Percentiles rank a stretch among this genome's conserved stretches.
Evolutionary conservation across 2,888 invertebrate species (phyloP).

Genomic region (Stenotaenia linearis): DNA sequence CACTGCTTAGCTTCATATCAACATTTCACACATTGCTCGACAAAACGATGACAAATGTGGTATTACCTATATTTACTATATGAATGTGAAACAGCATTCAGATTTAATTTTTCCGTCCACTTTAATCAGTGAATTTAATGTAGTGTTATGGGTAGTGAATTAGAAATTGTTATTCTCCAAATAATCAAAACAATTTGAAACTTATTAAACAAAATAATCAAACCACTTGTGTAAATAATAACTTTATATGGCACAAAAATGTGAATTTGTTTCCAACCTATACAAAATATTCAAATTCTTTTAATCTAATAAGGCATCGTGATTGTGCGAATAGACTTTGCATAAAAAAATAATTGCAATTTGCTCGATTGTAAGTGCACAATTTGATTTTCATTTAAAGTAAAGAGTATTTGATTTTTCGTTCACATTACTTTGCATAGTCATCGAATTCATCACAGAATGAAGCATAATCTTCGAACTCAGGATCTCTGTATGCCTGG

Average conservation of each 20-base stretch:
- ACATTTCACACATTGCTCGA: no score
- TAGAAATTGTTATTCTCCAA: no score
- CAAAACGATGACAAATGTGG: no score
- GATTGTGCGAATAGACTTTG: background rate
- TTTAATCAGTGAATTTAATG: no score
- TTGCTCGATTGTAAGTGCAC: background rate
- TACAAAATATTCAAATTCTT: background rate
- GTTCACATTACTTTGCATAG: background rate
- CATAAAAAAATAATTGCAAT: background rate
- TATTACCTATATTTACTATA: no score
- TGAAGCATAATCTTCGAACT: background rate
- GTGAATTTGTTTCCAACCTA: background rate
- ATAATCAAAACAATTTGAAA: background rate
- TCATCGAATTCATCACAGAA: background rate
- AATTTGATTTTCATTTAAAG: background rate
- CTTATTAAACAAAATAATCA: no score
- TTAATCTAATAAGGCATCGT: background rate
- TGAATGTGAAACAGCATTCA: no score
- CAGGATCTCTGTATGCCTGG: background rate
- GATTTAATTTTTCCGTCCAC: no score
- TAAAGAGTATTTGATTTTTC: background rate
- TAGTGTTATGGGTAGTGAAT: no score
- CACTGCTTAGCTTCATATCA: no score
- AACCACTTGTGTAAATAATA: background rate
- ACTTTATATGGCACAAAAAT: constrained; percentile 1